A percentile compares a stretch with the other conserved stretches of the same genome.
Conservation (phyloP, 1,140 invertebrate species). For the Caenorhabditis tropicalis region DNA sequence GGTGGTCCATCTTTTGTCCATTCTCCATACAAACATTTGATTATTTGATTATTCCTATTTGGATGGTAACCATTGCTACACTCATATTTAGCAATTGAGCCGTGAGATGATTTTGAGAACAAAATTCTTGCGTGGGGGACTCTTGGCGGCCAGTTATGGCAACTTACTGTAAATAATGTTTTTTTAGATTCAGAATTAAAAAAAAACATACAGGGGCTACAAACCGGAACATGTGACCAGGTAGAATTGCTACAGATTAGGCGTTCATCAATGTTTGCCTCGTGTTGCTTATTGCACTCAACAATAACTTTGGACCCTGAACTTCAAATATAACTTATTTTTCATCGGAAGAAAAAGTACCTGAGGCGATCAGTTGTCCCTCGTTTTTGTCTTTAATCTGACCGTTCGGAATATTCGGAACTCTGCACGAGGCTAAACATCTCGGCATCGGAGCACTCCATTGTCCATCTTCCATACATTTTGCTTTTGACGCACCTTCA, state of each 20-base stretch:
- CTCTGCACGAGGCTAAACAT: constrained; percentile 75
- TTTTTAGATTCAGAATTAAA: not conserved
- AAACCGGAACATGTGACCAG: constrained; percentile 89
- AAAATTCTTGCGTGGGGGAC: constrained; percentile 92
- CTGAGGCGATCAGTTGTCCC: constrained; percentile 46
- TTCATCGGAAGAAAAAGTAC: not conserved
- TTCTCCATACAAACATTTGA: constrained; percentile 86
- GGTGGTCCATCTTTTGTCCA: constrained; percentile 84
- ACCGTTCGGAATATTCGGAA: constrained; percentile 76
- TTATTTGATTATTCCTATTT: constrained; percentile 80
- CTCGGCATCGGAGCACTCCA: constrained; percentile 90
- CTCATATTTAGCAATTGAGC: constrained; percentile 87
- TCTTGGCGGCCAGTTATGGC: constrained; percentile 84
- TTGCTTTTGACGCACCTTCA: constrained; percentile 80
- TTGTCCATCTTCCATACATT: constrained; percentile 85
- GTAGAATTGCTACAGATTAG: constrained; percentile 90
- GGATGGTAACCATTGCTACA: constrained; percentile 89
- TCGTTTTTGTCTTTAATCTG: constrained; percentile 46
- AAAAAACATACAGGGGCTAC: constrained; percentile 79
- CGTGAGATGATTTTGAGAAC: constrained; percentile 92
- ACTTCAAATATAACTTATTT: not conserved
- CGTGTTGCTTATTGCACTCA: constrained; percentile 80
- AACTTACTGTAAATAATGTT: constrained; percentile 76
- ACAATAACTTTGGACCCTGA: constrained; percentile 82
- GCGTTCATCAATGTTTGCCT: constrained; percentile 85